phyloP scores from a whole-genome alignment of 2,797 vertebrate genomes.

The Poeciliopsis gracilis region DNA sequence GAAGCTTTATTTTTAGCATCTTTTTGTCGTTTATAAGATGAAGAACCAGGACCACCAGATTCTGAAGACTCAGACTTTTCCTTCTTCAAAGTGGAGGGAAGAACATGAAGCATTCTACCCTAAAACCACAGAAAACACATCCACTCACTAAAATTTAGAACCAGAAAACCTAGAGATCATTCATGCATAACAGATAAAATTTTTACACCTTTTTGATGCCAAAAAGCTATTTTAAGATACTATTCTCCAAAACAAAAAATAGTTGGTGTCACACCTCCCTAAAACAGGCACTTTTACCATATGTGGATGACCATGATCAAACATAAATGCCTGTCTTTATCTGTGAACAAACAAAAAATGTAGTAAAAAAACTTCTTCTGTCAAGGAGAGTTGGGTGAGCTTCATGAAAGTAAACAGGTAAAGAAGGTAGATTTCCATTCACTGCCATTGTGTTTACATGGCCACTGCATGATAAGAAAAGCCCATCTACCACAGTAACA shows the following conservation, averaged over 20 bases:
- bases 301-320: not conserved
- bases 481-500: too few species aligned
- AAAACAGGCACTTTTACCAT: too few species aligned
- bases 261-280: not conserved
- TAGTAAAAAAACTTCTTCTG: not conserved
- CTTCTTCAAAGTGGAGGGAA: constrained; percentile 92
- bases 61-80: constrained; percentile 79
- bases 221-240: not conserved
- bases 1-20: constrained; percentile 90
- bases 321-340: not conserved
- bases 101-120: constrained; percentile 93
- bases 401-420: not conserved
- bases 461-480: not conserved
- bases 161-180: not conserved
- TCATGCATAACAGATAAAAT: not conserved
- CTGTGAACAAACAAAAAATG: not conserved
- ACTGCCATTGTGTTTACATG: not conserved
- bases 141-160: not conserved
- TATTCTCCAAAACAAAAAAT: not conserved
- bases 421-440: not conserved
- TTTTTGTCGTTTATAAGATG: constrained; percentile 91
- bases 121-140: constrained; percentile 50
- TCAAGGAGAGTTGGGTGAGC: not conserved
- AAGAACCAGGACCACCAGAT: constrained; percentile 71
- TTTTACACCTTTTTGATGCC: not conserved